Percentiles rank a stretch among this genome's conserved stretches.
phyloP scores from a whole-genome alignment of 2,797 vertebrate genomes.

The Gymnocypris eckloni region DNA sequence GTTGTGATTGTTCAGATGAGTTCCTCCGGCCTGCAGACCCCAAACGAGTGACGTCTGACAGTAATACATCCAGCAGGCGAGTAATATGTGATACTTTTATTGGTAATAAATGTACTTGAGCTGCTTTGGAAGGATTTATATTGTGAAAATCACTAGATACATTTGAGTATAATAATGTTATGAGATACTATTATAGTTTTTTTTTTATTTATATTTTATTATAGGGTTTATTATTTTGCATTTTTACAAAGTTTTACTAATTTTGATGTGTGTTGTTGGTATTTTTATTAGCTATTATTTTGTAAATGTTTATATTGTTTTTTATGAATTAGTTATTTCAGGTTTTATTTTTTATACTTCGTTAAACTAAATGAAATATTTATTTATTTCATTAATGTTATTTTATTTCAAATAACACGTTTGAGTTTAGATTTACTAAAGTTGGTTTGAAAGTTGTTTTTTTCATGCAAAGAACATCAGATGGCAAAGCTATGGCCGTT shows the following conservation, averaged over 20 bases:
- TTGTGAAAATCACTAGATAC: neutral
- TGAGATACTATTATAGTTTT: neutral
- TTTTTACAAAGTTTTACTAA: too few relatives aligned
- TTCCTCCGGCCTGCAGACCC: conserved; percentile 6
- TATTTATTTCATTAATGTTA: too few relatives aligned
- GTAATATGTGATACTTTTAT: neutral
- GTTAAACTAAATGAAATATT: neutral
- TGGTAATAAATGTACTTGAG: neutral
- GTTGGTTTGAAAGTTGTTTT: neutral
- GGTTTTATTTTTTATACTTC: neutral
- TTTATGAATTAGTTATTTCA: neutral
- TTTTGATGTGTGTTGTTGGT: too few relatives aligned
- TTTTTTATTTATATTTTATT: neutral
- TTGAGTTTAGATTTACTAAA: neutral
- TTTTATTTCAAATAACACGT: neutral
- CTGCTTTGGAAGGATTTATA: neutral
- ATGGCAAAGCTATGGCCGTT: neutral
- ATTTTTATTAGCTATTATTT: too few relatives aligned
- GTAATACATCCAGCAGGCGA: conserved; percentile 30
- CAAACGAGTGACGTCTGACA: neutral
- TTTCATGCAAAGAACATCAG: neutral
- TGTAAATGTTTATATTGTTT: neutral
- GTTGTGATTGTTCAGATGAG: conserved; percentile 15
- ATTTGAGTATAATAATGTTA: neutral
- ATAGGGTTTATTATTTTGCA: too few relatives aligned